These are phyloP conservation scores for Melipona beecheii DNA, from an alignment of 2,888 invertebrate species.

Conservation along the genomic window DNA sequence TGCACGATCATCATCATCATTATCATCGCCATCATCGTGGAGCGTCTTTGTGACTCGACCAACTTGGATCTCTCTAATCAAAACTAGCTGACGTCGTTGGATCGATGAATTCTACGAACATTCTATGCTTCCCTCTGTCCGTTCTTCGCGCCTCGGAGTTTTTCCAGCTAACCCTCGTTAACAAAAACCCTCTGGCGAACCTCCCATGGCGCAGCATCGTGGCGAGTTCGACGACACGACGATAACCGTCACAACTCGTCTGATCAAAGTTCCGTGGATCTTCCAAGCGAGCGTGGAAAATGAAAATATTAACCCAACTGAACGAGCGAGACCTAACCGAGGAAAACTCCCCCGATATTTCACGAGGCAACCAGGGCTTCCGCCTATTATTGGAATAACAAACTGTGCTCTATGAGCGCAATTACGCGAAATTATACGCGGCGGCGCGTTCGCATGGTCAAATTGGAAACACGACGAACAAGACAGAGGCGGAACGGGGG, in stretches of 20 bases:
- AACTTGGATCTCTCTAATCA: constrained; percentile 55
- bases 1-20: constrained; percentile 42
- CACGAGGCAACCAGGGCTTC: constrained; percentile 19
- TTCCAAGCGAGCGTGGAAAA: constrained; percentile 40
- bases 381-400: constrained; percentile 42
- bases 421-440: constrained; percentile 47
- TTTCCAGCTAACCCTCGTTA: constrained; percentile 43
- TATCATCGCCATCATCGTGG: constrained; percentile 14
- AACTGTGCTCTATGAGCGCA: constrained; percentile 30
- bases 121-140: constrained; percentile 5
- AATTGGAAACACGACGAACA: constrained; percentile 3
- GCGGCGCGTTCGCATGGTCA: constrained; percentile 12
- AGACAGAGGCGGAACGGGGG: constrained; percentile 4
- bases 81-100: constrained; percentile 47
- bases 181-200: constrained; percentile 47
- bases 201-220: constrained; percentile 24
- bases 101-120: constrained; percentile 48
- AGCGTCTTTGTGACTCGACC: constrained; percentile 8
- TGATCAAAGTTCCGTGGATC: neutral
- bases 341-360: constrained; percentile 40
- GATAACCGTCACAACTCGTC: constrained; percentile 48
- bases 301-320: constrained; percentile 14
- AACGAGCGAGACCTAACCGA: neutral
- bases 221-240: constrained; percentile 60
- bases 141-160: neutral